These are phyloP conservation scores for Emydocephalus ijimae DNA, from an alignment of 2,113 vertebrate genomes.

Conservation along the genomic window DNA sequence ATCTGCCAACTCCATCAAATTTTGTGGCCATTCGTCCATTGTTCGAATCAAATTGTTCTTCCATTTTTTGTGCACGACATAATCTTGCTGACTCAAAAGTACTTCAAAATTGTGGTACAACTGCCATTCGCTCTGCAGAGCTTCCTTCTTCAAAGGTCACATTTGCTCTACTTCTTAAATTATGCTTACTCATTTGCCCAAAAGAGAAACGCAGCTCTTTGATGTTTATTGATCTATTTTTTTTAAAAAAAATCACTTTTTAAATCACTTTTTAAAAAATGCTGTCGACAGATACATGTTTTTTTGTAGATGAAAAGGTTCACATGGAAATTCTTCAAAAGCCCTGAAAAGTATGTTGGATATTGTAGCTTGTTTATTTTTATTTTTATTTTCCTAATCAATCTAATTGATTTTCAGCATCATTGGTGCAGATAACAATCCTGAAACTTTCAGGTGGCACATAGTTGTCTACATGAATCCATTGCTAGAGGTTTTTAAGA, in stretches of 20 bases:
- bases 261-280: too few relatives aligned
- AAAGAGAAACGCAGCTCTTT: neutral
- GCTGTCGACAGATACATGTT: too few relatives aligned
- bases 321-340: neutral
- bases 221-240: too few relatives aligned
- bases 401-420: neutral
- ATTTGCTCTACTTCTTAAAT: neutral
- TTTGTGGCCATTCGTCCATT: too few relatives aligned
- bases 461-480: too few relatives aligned
- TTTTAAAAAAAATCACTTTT: too few relatives aligned
- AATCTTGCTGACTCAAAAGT: too few relatives aligned
- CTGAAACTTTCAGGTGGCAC: neutral
- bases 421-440: neutral
- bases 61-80: too few relatives aligned
- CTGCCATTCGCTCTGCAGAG: neutral
- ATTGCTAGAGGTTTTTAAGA: too few relatives aligned
- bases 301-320: neutral
- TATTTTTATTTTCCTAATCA: neutral
- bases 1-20: too few relatives aligned
- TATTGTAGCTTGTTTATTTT: neutral
- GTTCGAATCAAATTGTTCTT: too few relatives aligned
- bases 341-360: neutral
- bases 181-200: neutral
- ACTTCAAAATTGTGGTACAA: neutral
- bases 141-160: neutral